Evolutionary conservation across 2,888 invertebrate genomes (phyloP), one percentile per base, ranked within the genome.

Genomic region (Anthophora plumipes): DNA sequence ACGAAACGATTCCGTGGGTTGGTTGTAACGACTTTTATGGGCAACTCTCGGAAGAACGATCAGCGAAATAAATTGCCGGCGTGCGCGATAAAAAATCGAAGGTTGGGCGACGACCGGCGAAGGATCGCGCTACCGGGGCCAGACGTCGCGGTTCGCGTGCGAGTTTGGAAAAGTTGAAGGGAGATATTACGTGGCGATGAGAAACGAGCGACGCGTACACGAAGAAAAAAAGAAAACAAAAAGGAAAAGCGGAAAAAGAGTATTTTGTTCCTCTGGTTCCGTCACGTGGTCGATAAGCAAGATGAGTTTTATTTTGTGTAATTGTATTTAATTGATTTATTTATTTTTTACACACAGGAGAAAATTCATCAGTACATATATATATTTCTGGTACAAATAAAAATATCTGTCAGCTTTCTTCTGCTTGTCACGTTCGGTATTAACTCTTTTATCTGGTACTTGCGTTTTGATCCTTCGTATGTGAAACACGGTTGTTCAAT

Each of bases 31-130:
- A 83, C 83, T 83, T 85, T 86, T 86, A 86, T 83, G 82, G 76
- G 64, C 81, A 80, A 80, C 74, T 85, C 81, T 85, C 82, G 78
- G 80, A 85, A 86, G 85, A 77, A 86, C 86, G 83, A 86, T 82
- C 83, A 71, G 76, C 80, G 78, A 85, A 85, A 86, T 83, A 86
- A 86, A 86, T 86, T 77, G 86, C 81, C 43, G 54, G 59, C 55
- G 31, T 25, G 31, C 54, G 60, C 73, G 81, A 75, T 86, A 86
- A 85, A 79, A 86, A 84, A 83, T 79, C 66, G 70, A 68, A 39
- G 64, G 61, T n/a, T 61, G 61, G 63, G n/a, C 57, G 41, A n/a
- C 48, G 31, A n/a, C 17, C 59, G 43, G 14, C 39, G 67, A 8
- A n/a, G 57, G 48, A 39, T 0, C 11, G 60, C 14, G 46, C 39